Evolutionary conservation across 2,797 vertebrate species (phyloP), one percentile per base, ranked within the genome.

Genomic region (Calcarius lapponicus): DNA sequence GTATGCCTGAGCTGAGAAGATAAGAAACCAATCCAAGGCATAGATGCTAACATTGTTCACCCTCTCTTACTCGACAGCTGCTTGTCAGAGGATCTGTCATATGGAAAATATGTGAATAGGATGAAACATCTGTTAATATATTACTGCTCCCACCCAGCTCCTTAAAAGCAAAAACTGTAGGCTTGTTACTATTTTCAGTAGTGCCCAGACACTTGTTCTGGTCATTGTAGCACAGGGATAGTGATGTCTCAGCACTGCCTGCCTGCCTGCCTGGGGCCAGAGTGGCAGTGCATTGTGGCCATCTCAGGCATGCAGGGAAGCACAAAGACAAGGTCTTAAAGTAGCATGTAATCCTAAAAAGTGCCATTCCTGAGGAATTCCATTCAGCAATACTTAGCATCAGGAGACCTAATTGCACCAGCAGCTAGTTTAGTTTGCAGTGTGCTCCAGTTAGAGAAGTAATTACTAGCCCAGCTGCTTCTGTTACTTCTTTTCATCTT

Each of bases 11-110:
- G 34, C 47, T 8, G 20, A 92, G 93, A 95, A 95, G 95, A 96
- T 87, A 95, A 88, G 87, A 91, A 94, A 84, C 29, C 34, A 90
- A 73, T 75, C 29, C 53, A 90, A 56, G 34, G 57, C 47, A 64
- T 69, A 66, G 74, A 88, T 60, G 18, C 40, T 81, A 78, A 78
- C 67, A 64, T 47, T 92, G 92, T 92, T 95, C 38, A 7, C 53
- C 65, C 29, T 91, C 69, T 90, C 53, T 94, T 93, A 87, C 76
- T 96, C 65, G 56, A 88, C 97, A 98, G 96, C 97, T 98, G 96
- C 90, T 94, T 81, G 50, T 92, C 56, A 38, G 40, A 61, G 66
- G 86, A 78, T 86, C 92, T 96, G 90, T 96, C 92, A 93, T 86
- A 96, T 0, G 93, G 97, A 95, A 96, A 97, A 95, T 93, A 81